Base-by-base conservation (phyloP, 1,140 invertebrate species). In the Thaumatotibia leucotreta region DNA sequence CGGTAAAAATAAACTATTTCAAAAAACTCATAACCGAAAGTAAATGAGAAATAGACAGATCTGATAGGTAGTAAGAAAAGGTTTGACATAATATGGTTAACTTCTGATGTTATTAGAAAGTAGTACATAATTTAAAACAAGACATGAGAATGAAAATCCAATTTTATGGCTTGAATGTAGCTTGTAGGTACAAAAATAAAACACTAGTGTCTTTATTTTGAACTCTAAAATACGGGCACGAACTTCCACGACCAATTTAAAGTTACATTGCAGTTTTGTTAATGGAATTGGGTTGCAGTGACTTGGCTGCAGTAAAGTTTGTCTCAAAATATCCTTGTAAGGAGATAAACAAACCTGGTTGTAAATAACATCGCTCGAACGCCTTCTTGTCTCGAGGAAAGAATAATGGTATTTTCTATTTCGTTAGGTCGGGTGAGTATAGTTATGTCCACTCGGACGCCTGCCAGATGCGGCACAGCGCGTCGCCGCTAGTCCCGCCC, bases 371-470 rank as follows among this genome's bases (percentile, higher is more conserved):
- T 77, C 75, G 80, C 73, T 84, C 68, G 79, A 85, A 84, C 80
- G 82, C 82, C 83, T 84, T 76, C 83, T 82, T 86, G 83, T 86
- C 84, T 82, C 78, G 76, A 67, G 72, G 73, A 76, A 85, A 88
- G 84, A 88, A 83, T 86, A 88, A 86, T 86, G 83, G 78, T 81
- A 82, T 88, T 86, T 88, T 88, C 81, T 88, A 88, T 88, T 88
- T 85, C 78, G 85, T 88, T 86, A 88, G 80, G 74, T 82, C 52
- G 70, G 71, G 70, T 83, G 74, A 76, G 79, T 85, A 79, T 85
- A 83, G 77, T 77, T 81, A 76, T 76, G 80, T 85, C 73, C 76
- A 79, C 76, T 84, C 80, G 81, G 86, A 88, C 79, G 75, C 70
- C 65, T 84, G 86, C 86, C 86, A 86, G 86, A 81, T 88, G 86